phyloP scores from a whole-genome alignment of 2,113 vertebrate genomes.

The Neolamprologus tretocephalus region DNA sequence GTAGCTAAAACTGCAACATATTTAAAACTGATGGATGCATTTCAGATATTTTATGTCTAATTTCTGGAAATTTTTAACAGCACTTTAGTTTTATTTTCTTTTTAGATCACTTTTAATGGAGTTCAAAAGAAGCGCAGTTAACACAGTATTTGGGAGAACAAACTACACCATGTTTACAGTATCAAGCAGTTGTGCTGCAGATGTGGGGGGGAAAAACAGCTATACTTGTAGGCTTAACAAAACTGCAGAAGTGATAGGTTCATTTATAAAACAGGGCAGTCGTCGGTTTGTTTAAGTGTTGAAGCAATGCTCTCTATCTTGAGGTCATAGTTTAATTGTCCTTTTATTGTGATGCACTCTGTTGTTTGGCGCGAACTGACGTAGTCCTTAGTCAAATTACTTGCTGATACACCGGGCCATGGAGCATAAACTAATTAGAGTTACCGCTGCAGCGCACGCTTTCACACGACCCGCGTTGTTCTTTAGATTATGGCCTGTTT shows the following conservation, averaged over 20 bases:
- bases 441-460: background rate
- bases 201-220: accelerated
- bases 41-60: background rate
- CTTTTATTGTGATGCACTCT: background rate
- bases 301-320: background rate
- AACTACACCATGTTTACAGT: no score
- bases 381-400: background rate
- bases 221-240: background rate
- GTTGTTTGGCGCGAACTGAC: background rate
- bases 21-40: background rate
- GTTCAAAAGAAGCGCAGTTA: background rate
- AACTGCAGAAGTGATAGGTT: background rate
- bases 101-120: background rate
- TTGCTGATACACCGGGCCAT: background rate
- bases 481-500: conserved; percentile 58
- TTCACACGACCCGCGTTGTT: background rate
- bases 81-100: background rate
- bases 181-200: background rate
- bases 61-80: background rate
- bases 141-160: background rate
- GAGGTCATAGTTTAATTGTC: background rate
- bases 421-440: background rate
- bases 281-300: background rate
- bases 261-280: background rate
- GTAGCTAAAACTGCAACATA: background rate